Base-by-base conservation (phyloP, 2,888 invertebrate species). In the Boloria euphrosyne region DNA sequence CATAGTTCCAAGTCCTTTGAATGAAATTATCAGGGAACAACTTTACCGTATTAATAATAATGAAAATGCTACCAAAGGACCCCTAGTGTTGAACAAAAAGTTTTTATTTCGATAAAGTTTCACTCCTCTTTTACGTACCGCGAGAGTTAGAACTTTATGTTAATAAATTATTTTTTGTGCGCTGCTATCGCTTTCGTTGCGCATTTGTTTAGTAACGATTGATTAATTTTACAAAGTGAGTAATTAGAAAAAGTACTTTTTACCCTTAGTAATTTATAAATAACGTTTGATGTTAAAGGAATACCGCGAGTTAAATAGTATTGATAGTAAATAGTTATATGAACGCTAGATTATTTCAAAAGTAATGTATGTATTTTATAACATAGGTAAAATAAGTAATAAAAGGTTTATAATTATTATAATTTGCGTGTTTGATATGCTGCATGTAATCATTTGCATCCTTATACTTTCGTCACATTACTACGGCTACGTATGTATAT, bases 31-130 rank as follows among this genome's bases (percentile, higher is more conserved):
- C 79, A 77, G 82, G 83, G 82, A 82, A 79, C 83, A 87, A 90
- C 88, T 87, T 85, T 86, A 81, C 78, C 78, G 81, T 84, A 87
- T 87, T 89, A 86, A 89, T 86, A 89, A 89, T 88, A 89, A 88
- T 86, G 86, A 84, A 83, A 81, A 81, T 80, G 80, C 73, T 77
- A 76, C 78, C 78, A 78, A 69, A 80, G 80, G 81, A 81, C 83
- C 87, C 87, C 85, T 79, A 79, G 77, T 80, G 80, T 80, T 81
- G 78, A 77, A 82, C 75, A 77, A 86, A 38, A 38, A 82, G 78
- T 84, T 87, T 85, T 83, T 82, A 85, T 83, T 87, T 80, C 78
- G 84, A 86, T 81, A 84, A 83, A 89, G 87, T 88, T 84, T 79
- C 80, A 83, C 80, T 78, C 78, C 76, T 76, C 74, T 78, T 81